These are phyloP conservation scores for Conomelus anceps DNA, from an alignment of 2,888 invertebrate genomes.

Conservation along the genomic window DNA sequence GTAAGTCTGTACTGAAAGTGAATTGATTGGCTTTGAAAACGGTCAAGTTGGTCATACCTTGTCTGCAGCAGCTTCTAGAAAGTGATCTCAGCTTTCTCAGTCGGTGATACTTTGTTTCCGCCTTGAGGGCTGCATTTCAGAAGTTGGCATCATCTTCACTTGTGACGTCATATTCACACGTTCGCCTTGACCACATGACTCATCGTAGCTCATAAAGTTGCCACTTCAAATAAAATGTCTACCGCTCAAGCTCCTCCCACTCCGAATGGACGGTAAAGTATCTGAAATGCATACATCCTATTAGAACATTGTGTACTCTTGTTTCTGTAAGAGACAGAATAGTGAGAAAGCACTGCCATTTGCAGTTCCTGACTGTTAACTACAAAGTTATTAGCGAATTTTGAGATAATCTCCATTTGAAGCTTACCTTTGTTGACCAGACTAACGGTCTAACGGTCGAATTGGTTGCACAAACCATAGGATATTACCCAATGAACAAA, in stretches of 20 bases:
- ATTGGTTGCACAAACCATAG: too few species aligned
- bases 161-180: neutral
- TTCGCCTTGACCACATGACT: neutral
- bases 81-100: neutral
- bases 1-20: neutral
- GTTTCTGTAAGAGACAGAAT: too few species aligned
- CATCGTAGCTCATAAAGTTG: neutral
- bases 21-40: neutral
- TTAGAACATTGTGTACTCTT: neutral
- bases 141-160: neutral
- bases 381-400: too few species aligned
- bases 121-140: neutral
- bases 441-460: too few species aligned
- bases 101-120: neutral
- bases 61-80: neutral
- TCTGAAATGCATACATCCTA: neutral
- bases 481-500: too few species aligned
- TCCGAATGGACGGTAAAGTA: neutral
- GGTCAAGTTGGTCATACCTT: neutral
- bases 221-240: neutral
- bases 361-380: too few species aligned
- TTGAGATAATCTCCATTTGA: too few species aligned
- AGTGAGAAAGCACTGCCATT: too few species aligned
- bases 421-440: too few species aligned
- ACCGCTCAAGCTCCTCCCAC: neutral